These are phyloP conservation scores for Hypothenemus hampei DNA, from an alignment of 1,140 invertebrate genomes.

Conservation along the genomic window DNA sequence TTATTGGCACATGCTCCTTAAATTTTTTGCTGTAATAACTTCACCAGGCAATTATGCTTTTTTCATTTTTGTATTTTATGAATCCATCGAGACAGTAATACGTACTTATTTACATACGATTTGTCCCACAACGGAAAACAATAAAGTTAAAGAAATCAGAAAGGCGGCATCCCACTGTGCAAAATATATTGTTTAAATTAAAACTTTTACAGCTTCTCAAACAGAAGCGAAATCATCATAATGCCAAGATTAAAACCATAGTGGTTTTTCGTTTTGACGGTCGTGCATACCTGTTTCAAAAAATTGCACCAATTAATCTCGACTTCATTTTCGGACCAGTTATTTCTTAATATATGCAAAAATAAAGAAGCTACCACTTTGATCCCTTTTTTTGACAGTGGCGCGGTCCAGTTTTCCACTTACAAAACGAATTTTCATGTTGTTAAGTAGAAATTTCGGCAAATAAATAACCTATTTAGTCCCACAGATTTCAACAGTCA, in stretches of 20 bases:
- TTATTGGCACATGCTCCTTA: conserved; percentile 1
- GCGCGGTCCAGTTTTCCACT: no score
- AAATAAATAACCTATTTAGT: no score
- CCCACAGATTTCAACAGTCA: no score
- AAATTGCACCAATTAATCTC: conserved; percentile 27
- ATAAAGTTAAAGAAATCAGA: no score
- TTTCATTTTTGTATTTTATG: neutral
- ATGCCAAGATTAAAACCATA: conserved; percentile 24
- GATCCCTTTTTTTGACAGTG: neutral
- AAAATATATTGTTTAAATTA: conserved; percentile 23
- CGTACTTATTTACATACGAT: neutral
- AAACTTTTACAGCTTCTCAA: conserved; percentile 18
- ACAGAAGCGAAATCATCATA: conserved; percentile 26
- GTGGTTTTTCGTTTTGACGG: conserved; percentile 20
- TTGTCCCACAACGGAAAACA: neutral
- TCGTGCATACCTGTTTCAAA: conserved; percentile 20
- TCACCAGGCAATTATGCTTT: neutral
- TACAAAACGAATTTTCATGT: no score
- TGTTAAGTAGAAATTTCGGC: no score
- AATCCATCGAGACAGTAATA: neutral
- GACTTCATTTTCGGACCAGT: conserved; percentile 24
- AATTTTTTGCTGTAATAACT: neutral
- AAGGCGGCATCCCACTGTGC: conserved; percentile 8
- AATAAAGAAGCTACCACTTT: neutral
- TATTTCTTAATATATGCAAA: conserved; percentile 26